Percentiles rank a stretch among this genome's conserved stretches.
These are phyloP conservation scores for Microctenopoma steveboyesi DNA, from an alignment of 2,797 vertebrate species.

Conservation along the genomic window DNA sequence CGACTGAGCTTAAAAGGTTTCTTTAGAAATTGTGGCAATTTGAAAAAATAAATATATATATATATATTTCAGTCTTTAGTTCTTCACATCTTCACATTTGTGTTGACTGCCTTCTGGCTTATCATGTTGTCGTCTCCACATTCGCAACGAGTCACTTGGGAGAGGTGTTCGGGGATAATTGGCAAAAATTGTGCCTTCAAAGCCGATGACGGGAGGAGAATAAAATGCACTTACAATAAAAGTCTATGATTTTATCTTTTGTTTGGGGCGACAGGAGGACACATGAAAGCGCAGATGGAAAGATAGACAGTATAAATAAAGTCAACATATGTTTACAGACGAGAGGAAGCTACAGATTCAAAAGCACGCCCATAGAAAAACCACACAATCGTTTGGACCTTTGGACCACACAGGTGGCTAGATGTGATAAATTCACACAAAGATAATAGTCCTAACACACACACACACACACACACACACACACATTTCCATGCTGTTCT, in stretches of 20 bases:
- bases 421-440: neutral
- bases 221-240: constrained; percentile 51
- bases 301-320: constrained; percentile 1
- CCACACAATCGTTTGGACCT: neutral
- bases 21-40: constrained; percentile 32
- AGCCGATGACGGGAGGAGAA: constrained; percentile 46
- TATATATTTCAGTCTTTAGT: constrained; percentile 11
- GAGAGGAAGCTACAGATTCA: neutral
- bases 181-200: constrained; percentile 35
- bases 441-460: neutral
- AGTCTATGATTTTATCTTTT: constrained; percentile 34
- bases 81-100: constrained; percentile 19
- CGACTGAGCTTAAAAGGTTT: constrained; percentile 46
- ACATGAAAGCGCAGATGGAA: constrained; percentile 14
- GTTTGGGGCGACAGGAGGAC: constrained; percentile 7
- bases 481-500: neutral
- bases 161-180: constrained; percentile 47
- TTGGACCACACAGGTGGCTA: neutral
- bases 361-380: neutral
- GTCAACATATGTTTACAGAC: neutral
- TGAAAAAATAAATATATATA: neutral
- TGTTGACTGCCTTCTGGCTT: constrained; percentile 32
- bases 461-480: neutral
- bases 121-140: constrained; percentile 52
- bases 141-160: constrained; percentile 38